These are phyloP conservation scores for Hydropsyche tenuis DNA, from an alignment of 1,140 invertebrate genomes.

Conservation along the genomic window DNA sequence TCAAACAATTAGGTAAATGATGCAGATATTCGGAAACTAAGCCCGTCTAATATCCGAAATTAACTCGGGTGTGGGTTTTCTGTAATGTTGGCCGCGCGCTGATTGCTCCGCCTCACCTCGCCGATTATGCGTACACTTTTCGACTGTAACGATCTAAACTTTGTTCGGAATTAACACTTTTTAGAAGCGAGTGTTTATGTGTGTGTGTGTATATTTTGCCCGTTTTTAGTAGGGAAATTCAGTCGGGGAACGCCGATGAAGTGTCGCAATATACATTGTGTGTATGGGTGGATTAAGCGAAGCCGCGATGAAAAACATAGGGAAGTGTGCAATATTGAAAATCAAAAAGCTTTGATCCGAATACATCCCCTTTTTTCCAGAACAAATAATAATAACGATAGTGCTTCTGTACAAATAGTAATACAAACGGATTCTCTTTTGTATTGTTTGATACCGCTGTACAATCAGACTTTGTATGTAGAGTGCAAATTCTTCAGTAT, in stretches of 20 bases:
- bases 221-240: background rate
- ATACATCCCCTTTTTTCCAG: background rate
- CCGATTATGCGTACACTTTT: slow-evolving; percentile 9
- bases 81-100: slow-evolving; percentile 11
- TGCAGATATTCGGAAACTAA: slow-evolving; percentile 26
- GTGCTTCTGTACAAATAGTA: background rate
- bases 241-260: background rate
- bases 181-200: background rate
- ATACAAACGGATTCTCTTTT: too few species aligned
- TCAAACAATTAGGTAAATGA: slow-evolving; percentile 31
- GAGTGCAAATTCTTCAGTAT: too few species aligned
- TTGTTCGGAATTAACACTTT: background rate
- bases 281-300: background rate
- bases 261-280: background rate
- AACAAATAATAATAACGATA: slow-evolving; percentile 4
- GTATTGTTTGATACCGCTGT: too few species aligned
- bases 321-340: background rate
- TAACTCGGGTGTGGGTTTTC: background rate
- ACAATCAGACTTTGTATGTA: too few species aligned
- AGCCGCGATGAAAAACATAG: background rate
- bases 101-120: slow-evolving; percentile 26
- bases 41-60: slow-evolving; percentile 31
- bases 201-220: background rate
- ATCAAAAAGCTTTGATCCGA: too few species aligned
- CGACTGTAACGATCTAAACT: slow-evolving; percentile 5